Evolutionary conservation across 2,113 vertebrate genomes (phyloP), one percentile per base, ranked within the genome.

Genomic region (Abramis brama): DNA sequence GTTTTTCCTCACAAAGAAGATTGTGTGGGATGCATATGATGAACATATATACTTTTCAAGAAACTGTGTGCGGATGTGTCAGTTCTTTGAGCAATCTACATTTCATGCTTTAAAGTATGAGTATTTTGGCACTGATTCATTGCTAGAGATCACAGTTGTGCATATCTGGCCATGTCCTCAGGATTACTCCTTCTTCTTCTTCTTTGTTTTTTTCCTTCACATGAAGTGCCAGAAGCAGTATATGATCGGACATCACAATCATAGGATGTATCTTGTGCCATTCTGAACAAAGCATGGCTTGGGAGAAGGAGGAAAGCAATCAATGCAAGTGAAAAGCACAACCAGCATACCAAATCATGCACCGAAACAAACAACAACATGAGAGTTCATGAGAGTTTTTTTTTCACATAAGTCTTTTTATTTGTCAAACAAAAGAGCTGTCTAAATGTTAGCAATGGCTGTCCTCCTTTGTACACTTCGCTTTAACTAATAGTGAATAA

Each of bases 341-440:
- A 33, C 25, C 47, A n/a, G 68, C 68, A 71, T 71, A 77, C 47
- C 74, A 12, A 55, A 30, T 55, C 13, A 55, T 27, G 13, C 21
- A 55, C 6, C 21, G 47, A 15, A 33, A 30, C 21, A 55, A 77
- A 55, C 47, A 47, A 76, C 45, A 50, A 77, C 45, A 47, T 12
- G 73, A 50, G 6, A 30, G 2, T 19, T 52, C 4, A n/a, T n/a
- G n/a, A n/a, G n/a, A n/a, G n/a, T n/a, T n/a, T n/a, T n/a, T n/a
- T n/a, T 87, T 92, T 94, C 93, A 95, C 94, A 94, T 90, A 94
- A 91, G 94, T 92, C 55, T 90, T 93, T 95, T 95, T 95, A 95
- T 95, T 95, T 91, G 91, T 93, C 93, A 94, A 94, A 95, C 91
- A 91, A 95, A 93, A 92, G 90, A 94, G 91, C 85, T 91, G 92